Percentiles rank a stretch among this genome's conserved stretches.
Conservation (phyloP, 2,797 vertebrate genomes). For the Danio aesculapii region DNA sequence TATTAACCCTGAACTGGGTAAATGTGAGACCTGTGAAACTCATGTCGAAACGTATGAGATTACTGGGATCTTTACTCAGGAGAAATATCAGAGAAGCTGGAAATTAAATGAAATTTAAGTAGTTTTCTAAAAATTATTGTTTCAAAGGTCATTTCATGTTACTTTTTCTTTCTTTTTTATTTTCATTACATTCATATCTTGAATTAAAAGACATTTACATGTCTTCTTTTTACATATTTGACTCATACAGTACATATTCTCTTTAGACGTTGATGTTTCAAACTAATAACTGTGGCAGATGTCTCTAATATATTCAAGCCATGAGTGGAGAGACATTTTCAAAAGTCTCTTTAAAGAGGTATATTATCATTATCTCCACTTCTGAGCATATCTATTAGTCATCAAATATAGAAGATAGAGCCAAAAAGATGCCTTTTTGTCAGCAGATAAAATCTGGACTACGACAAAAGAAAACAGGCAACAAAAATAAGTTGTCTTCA, state of each 20-base stretch:
- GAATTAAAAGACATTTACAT: too few species aligned
- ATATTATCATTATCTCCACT: conserved; percentile 14
- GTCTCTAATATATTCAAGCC: neutral
- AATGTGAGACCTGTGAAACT: neutral
- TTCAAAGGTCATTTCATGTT: too few species aligned
- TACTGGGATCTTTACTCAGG: neutral
- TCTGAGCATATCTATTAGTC: conserved; percentile 1
- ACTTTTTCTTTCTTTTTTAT: neutral
- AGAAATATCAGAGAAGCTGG: neutral
- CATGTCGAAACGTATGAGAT: neutral
- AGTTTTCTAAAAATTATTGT: neutral
- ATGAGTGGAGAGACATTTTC: neutral
- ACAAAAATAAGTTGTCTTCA: conserved; percentile 39
- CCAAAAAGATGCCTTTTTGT: neutral
- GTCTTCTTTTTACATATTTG: neutral
- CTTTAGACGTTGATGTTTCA: neutral
- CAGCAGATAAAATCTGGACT: conserved; percentile 4
- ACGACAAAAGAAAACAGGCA: conserved; percentile 24
- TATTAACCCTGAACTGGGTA: neutral
- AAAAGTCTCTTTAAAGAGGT: conserved; percentile 3
- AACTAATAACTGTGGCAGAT: neutral
- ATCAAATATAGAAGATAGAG: conserved; percentile 15
- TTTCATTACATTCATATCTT: neutral
- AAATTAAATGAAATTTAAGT: neutral
- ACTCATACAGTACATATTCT: too few species aligned